Conservation (phyloP, 1,140 invertebrate genomes). For the Nymphalis io region DNA sequence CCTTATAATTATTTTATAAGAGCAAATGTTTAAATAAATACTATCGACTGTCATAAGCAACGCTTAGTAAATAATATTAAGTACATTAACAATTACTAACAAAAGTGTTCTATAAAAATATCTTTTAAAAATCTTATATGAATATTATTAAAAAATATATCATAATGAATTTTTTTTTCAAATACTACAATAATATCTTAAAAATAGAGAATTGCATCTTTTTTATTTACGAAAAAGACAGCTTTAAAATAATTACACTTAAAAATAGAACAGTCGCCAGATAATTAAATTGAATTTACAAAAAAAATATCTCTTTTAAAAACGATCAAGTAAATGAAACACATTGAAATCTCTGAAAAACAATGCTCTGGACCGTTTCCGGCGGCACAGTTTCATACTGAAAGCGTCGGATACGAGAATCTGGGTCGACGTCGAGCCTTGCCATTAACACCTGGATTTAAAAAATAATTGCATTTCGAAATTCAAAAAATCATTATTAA, state of each 20-base stretch:
- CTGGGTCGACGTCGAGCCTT: constrained; percentile 20
- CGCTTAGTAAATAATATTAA: too few relatives aligned
- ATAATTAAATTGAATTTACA: not conserved
- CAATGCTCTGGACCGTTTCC: constrained; percentile 18
- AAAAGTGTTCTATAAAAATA: too few relatives aligned
- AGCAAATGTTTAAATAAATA: too few relatives aligned
- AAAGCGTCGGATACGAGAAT: constrained; percentile 16
- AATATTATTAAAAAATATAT: too few relatives aligned
- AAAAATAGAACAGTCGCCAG: not conserved
- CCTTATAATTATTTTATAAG: not conserved
- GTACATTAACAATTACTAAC: too few relatives aligned
- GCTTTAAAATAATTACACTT: not conserved
- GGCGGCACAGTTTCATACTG: constrained; percentile 17
- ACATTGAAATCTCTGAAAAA: constrained; percentile 26
- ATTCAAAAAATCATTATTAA: not conserved
- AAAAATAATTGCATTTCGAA: constrained; percentile 10
- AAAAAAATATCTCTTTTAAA: constrained; percentile 5
- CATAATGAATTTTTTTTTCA: too few relatives aligned
- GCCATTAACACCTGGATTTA: constrained; percentile 21
- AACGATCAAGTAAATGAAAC: constrained; percentile 23
- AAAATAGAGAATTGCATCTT: not conserved
- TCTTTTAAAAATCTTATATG: too few relatives aligned
- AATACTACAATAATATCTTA: not conserved
- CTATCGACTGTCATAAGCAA: too few relatives aligned
- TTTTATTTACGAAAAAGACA: not conserved